phyloP scores from a whole-genome alignment of 1,140 invertebrate genomes.

The Acyrthosiphon pisum region DNA sequence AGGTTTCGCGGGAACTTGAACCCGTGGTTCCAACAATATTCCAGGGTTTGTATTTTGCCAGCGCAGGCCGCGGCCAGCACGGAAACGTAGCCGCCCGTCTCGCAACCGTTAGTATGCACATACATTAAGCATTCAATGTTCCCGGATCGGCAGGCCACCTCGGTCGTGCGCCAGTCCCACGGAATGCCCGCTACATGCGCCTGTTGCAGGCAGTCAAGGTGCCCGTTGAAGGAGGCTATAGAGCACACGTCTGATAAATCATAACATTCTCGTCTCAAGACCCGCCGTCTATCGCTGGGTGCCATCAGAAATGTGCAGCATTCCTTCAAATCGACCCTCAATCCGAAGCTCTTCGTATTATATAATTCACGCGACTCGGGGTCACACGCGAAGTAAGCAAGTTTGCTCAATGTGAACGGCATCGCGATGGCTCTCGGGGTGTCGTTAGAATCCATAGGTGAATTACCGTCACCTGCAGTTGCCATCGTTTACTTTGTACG shows the following conservation, averaged over 20 bases:
- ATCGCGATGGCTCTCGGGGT: too few relatives aligned
- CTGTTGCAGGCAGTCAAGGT: neutral
- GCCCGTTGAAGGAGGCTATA: neutral
- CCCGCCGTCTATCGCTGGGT: neutral
- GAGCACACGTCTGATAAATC: neutral
- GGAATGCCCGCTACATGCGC: neutral
- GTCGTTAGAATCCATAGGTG: too few relatives aligned
- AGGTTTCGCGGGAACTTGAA: neutral
- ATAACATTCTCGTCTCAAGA: too few relatives aligned
- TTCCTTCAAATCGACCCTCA: neutral
- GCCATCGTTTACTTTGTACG: too few relatives aligned
- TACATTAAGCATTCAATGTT: neutral
- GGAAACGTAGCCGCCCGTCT: neutral
- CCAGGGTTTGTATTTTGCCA: neutral
- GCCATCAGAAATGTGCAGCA: neutral
- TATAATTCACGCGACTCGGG: neutral
- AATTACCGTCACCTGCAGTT: too few relatives aligned
- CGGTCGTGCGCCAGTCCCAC: too few relatives aligned
- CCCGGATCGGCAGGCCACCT: neutral
- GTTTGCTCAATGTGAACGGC: neutral
- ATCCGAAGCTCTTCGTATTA: accelerated
- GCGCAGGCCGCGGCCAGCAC: too few relatives aligned
- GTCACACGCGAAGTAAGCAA: neutral
- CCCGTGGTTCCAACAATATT: accelerated
- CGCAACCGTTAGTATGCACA: neutral